These are phyloP conservation scores for Eumaeus atala DNA, from an alignment of 1,140 invertebrate species.

Conservation along the genomic window DNA sequence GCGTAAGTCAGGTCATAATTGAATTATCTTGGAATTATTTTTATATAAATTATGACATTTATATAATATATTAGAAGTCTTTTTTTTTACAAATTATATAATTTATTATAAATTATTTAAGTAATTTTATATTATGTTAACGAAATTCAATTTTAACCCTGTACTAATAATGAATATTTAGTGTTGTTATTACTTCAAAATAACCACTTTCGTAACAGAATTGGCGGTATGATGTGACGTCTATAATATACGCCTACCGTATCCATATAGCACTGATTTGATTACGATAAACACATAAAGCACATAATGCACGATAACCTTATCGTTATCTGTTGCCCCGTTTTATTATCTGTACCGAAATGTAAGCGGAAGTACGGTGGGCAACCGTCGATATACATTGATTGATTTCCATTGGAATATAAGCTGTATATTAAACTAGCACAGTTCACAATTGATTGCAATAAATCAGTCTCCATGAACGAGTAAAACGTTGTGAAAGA, in stretches of 20 bases:
- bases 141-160: too few species aligned
- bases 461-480: neutral
- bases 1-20: too few species aligned
- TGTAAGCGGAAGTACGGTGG: slow-evolving; percentile 27
- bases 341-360: slow-evolving; percentile 29
- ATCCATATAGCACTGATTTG: slow-evolving; percentile 30
- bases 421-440: neutral
- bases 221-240: slow-evolving; percentile 2
- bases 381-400: slow-evolving; percentile 1
- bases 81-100: too few species aligned
- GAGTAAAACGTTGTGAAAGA: slow-evolving; percentile 13
- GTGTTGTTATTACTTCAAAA: too few species aligned
- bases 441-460: neutral
- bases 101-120: too few species aligned
- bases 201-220: too few species aligned
- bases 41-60: too few species aligned
- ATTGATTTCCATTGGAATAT: neutral
- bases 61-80: too few species aligned
- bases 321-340: slow-evolving; percentile 28
- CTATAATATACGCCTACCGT: slow-evolving; percentile 11
- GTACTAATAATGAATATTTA: too few species aligned
- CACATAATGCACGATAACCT: slow-evolving; percentile 14
- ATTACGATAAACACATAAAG: slow-evolving; percentile 25
- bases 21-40: too few species aligned
- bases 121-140: too few species aligned